Evolutionary conservation across 2,797 vertebrate species (phyloP).

Genomic region (Eulemur coronatus): DNA sequence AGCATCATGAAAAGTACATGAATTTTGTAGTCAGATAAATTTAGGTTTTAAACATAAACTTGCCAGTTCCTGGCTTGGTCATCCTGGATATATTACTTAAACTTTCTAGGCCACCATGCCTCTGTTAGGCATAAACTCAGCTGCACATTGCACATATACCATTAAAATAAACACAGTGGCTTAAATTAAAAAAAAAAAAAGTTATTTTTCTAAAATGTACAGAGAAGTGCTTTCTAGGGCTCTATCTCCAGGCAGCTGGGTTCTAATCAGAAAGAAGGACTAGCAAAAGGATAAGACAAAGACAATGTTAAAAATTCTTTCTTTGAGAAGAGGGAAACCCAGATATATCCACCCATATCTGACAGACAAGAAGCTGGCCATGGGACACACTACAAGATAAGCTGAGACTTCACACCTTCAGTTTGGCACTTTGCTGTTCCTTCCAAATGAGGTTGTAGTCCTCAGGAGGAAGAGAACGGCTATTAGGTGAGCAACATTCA

Average conservation of each 20-base stretch:
- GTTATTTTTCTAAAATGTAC: neutral
- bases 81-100: neutral
- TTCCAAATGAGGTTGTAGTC: neutral
- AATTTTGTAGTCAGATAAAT: neutral
- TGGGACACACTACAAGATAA: rapidly evolving
- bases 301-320: neutral
- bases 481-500: neutral
- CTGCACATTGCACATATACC: neutral
- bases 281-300: neutral
- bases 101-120: rapidly evolving
- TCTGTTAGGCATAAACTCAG: neutral
- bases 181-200: neutral
- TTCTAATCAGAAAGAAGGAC: neutral
- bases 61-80: neutral
- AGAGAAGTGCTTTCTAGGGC: neutral
- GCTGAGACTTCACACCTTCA: neutral
- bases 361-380: neutral
- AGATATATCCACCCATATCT: rapidly evolving
- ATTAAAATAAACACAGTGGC: neutral
- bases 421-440: no score
- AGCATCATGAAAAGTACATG: neutral
- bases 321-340: neutral
- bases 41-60: neutral
- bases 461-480: neutral
- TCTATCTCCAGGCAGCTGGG: rapidly evolving